Evolutionary conservation across 2,113 vertebrate genomes (phyloP).

Genomic region (Cochlearius cochlearius): DNA sequence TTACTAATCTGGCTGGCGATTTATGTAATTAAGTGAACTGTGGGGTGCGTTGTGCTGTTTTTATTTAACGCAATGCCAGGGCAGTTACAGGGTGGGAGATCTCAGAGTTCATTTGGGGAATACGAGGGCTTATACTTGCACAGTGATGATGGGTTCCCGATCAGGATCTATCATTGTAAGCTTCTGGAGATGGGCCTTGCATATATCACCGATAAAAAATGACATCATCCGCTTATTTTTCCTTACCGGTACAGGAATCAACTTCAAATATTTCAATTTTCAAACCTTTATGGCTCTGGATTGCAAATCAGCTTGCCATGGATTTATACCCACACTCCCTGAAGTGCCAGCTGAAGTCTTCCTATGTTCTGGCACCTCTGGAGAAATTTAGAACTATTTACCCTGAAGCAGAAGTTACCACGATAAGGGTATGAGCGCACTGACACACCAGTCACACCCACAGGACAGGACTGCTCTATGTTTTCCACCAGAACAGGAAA

Average conservation of each 20-base stretch:
- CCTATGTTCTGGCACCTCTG: not conserved
- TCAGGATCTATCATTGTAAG: no score
- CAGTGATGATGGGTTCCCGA: fast-evolving
- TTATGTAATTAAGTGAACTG: not conserved
- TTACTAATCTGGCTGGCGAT: not conserved
- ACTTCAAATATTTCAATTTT: not conserved
- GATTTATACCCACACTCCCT: not conserved
- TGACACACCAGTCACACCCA: not conserved
- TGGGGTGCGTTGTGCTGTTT: fast-evolving
- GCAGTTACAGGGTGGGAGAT: not conserved
- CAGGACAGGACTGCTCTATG: not conserved
- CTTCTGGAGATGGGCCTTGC: not conserved
- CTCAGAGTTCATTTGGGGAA: fast-evolving
- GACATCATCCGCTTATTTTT: not conserved
- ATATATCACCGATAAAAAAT: fast-evolving
- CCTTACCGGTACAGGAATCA: not conserved
- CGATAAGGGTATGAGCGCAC: not conserved
- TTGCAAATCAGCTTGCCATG: not conserved
- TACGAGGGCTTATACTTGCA: not conserved
- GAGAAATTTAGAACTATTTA: not conserved
- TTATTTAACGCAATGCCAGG: fast-evolving
- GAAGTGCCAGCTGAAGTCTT: not conserved
- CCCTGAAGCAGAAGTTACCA: not conserved
- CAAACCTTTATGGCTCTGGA: not conserved
- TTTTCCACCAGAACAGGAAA: not conserved